Base-by-base conservation (phyloP, 2,797 vertebrate genomes). In the Clarias pachynema region DNA sequence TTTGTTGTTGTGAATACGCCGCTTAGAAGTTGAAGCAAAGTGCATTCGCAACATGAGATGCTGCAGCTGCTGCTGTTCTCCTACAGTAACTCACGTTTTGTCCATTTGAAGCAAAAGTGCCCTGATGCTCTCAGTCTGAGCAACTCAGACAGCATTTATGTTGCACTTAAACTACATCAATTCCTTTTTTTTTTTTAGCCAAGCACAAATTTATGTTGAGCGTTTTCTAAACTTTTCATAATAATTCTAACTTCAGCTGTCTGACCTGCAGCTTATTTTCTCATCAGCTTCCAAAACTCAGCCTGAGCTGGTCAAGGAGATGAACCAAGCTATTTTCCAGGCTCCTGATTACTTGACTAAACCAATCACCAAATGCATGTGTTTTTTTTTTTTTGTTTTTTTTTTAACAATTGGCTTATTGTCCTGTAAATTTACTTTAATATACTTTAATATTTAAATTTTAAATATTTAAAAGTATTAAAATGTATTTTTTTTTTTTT, bases 91-190 rank as follows among this genome's bases (percentile, higher is more conserved):
- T 49, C 15, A 29, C 31, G 24, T 65, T n/a, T 79, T 40, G 37
- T 4, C 24, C 34, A 1, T 8, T 65, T 29, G 2, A 62, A 62
- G 77, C 40, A 34, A 63, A 78, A 78, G 34, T 44, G 34, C 5
- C 4, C 16, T 80, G 78, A 80, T 80, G 60, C 77, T 79, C 29
- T 22, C 31, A 63, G 31, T 8, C 60, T 80, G 60, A 49, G 60
- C 44, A 80, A 29, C 29, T 59, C 49, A 80, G n/a, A 16, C 26
- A 77, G 26, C 18, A 20, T 5, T 44, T 24, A 49, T 63, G 59
- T 44, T 78, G 57, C 22, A 5, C 24, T 79, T 49, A 49, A 49
- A 12, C 44, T 49, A 12, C 10, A 49, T 49, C 44, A 49, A 49
- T 49, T 49, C 12, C 44, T 12, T 49, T 2, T 49, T 40, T 6